Base-by-base conservation (phyloP, 1,140 invertebrate species). In the Apocrypta bakeri region DNA sequence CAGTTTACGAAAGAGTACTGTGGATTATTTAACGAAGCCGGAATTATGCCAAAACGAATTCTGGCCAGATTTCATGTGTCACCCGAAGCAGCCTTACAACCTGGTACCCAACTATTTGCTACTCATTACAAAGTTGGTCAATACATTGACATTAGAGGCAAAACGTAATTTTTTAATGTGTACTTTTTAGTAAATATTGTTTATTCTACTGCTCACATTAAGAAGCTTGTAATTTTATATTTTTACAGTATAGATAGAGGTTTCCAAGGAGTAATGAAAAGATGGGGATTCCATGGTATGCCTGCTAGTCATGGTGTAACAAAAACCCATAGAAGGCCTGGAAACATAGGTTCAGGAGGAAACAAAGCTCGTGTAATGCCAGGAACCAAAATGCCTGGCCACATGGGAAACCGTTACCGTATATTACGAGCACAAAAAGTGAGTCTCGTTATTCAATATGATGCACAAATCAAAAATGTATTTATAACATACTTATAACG, bases 251-350 rank as follows among this genome's bases (percentile, higher is more conserved):
- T 98, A 66, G 96, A 98, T 88, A 94, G 96, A 89, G 99, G 98
- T n/a, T 99, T 99, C 89, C 98, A 99, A 95, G 99, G 99, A 75
- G 99, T 99, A 0, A 96, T 99, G 93, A 99, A 97, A 92, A 93
- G 98, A 33, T 99, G 97, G 95, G 97, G 97, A 63, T 98, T 99
- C 88, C 96, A 97, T 89, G 99, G 99, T 81, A 96, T 97, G 94
- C 98, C 97, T 84, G 96, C 96, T 11, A 95, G 95, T 72, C 98
- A 99, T 90, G 98, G 98, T 86, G 94, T 95, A 6, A 99, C 98
- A 0, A 99, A 99, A 94, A 97, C 96, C 27, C 98, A 99, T 91
- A 94, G 98, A 85, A 94, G 98, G 88, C 94, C 95, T 76, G 99
- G 99, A 84, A 96, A 96, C 87, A 98, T 98, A 88, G 98, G 97